These are phyloP conservation scores for Anastatus disparis DNA, from an alignment of 1,140 invertebrate species.

Conservation along the genomic window DNA sequence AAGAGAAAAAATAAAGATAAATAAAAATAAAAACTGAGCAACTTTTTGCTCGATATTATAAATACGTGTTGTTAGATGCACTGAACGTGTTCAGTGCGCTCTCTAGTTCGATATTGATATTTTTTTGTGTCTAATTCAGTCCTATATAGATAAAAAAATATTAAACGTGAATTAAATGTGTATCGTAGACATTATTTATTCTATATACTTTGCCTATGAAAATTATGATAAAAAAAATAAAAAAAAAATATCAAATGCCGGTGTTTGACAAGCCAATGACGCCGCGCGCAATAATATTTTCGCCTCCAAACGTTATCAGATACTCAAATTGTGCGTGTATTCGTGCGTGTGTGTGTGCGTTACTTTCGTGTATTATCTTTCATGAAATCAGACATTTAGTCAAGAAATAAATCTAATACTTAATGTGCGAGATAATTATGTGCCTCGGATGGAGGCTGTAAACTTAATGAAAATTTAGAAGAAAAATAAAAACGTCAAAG, in stretches of 20 bases:
- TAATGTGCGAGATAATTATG: not conserved
- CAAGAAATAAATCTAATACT: not conserved
- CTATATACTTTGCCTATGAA: not conserved
- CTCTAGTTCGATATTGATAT: slow-evolving; percentile 51
- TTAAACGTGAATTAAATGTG: slow-evolving; percentile 43
- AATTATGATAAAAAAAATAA: not conserved
- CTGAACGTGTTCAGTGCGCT: slow-evolving; percentile 14
- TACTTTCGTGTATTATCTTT: not conserved
- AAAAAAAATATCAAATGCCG: not conserved
- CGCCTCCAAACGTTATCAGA: no score
- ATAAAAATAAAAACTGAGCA: not conserved
- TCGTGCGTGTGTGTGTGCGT: slow-evolving; percentile 1
- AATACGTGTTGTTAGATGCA: slow-evolving; percentile 24
- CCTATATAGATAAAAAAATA: slow-evolving; percentile 8
- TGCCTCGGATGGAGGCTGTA: not conserved
- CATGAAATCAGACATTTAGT: no score
- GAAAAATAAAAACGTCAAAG: not conserved
- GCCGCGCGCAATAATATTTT: no score
- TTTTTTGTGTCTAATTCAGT: slow-evolving; percentile 35
- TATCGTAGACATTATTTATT: slow-evolving; percentile 38
- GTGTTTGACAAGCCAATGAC: not conserved
- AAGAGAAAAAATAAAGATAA: slow-evolving; percentile 1
- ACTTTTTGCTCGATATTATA: slow-evolving; percentile 23
- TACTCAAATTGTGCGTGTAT: not conserved
- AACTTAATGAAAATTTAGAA: no score